phyloP scores from a whole-genome alignment of 1,140 invertebrate species.

The Probaryconus sp. region DNA sequence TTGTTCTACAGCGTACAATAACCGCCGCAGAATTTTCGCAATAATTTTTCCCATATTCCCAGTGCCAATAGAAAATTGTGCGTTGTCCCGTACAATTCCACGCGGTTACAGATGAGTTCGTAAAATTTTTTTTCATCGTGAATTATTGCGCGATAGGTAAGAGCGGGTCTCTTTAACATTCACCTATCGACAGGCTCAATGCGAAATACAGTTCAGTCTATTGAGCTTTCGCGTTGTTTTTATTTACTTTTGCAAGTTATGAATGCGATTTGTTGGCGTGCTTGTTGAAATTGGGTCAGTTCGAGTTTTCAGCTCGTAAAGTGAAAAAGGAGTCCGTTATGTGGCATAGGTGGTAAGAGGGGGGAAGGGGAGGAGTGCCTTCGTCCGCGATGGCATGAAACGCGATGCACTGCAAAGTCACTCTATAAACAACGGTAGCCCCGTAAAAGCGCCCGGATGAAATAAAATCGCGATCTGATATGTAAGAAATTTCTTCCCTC shows the following conservation, averaged over 20 bases:
- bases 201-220: conserved; percentile 26
- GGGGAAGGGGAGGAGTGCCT: conserved; percentile 55
- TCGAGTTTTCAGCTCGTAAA: conserved; percentile 65
- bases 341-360: conserved; percentile 38
- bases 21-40: no score
- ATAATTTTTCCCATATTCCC: no score
- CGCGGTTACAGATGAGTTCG: no score
- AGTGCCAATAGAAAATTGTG: no score
- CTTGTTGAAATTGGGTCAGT: conserved; percentile 58
- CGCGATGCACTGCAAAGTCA: conserved; percentile 50
- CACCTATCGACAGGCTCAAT: neutral
- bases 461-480: conserved; percentile 53
- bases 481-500: conserved; percentile 28
- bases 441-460: conserved; percentile 51
- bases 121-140: no score
- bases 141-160: no score
- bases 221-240: conserved; percentile 49
- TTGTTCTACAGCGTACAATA: no score
- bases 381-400: conserved; percentile 39
- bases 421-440: conserved; percentile 56
- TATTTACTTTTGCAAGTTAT: conserved; percentile 43
- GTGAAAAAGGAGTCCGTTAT: conserved; percentile 56
- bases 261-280: conserved; percentile 14
- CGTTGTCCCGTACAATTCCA: no score
- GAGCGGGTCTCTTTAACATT: no score